These are phyloP conservation scores for Chondrosia reniformis DNA, from an alignment of 37 sponge, comb jelly and placozoan species.

Conservation along the genomic window DNA sequence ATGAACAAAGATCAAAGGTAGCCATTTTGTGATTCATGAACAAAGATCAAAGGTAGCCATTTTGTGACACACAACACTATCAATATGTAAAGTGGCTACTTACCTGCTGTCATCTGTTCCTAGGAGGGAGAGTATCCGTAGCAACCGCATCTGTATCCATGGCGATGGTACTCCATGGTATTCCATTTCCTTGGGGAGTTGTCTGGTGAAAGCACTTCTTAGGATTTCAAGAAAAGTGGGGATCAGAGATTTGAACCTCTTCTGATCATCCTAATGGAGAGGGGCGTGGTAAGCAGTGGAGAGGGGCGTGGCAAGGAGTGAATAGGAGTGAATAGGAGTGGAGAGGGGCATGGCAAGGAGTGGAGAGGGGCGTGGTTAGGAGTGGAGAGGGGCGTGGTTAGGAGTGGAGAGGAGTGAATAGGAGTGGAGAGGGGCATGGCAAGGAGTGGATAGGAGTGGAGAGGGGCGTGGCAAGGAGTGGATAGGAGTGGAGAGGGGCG, in stretches of 20 bases:
- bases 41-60: no score
- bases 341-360: slow-evolving; percentile 1
- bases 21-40: no score
- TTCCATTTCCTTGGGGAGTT: slow-evolving; percentile 60
- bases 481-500: background rate
- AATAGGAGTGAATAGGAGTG: background rate
- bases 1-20: no score
- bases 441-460: background rate
- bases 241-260: slow-evolving; percentile 54
- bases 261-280: no score
- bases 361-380: background rate
- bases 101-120: slow-evolving; percentile 79
- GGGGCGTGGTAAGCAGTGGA: background rate
- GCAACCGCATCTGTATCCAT: slow-evolving; percentile 82
- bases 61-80: no score
- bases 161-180: slow-evolving; percentile 93
- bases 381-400: background rate
- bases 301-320: no score
- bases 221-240: slow-evolving; percentile 66
- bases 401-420: background rate
- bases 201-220: slow-evolving; percentile 33
- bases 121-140: slow-evolving; percentile 67
- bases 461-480: background rate
- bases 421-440: background rate
- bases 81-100: slow-evolving; percentile 3